Evolutionary conservation across 2,797 vertebrate genomes (phyloP), one percentile per base, ranked within the genome.

Genomic region (Coccyzus lansbergi): DNA sequence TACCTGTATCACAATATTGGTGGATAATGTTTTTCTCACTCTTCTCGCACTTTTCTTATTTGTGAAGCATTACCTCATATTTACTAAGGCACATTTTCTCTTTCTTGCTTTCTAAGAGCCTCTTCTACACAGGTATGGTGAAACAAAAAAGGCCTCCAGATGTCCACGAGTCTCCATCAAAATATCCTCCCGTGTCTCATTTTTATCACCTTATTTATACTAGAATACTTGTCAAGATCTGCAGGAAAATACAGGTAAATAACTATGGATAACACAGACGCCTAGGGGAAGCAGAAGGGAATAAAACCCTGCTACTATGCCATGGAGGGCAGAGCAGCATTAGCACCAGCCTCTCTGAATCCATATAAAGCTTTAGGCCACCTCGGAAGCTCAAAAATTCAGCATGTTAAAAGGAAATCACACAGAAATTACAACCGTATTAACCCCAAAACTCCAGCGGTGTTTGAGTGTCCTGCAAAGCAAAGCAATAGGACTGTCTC

Each of bases 181-280:
- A 85, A 75, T 71, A 78, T 15, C 60, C 59, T 67, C 36, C 52
- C 86, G 49, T 24, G 9, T 31, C 55, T 90, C 74, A 78, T 92
- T 96, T 97, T 88, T 91, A 96, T 93, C 72, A 89, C 65, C 72
- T 26, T 88, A 77, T 72, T 69, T 80, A 59, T 55, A 59, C 6
- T 51, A 65, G 38, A 72, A 51, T 55, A 17, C 28, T 68, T 74
- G 88, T 89, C 71, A 86, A 82, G 63, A 63, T 88, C 82, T 92
- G 84, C 64, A 83, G 44, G 60, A 64, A 91, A 94, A 94, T 65
- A 82, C 28, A 96, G 80, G 95, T 93, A 94, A 97, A 92, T 94
- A 97, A 95, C 74, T 76, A 58, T 33, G 60, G 86, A 92, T 94
- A 92, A 92, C 82, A 92, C 31, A 40, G 46, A 56, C 44, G 15